Evolutionary conservation across 2,797 vertebrate species (phyloP).

Genomic region (Platyrinchus mystaceus): DNA sequence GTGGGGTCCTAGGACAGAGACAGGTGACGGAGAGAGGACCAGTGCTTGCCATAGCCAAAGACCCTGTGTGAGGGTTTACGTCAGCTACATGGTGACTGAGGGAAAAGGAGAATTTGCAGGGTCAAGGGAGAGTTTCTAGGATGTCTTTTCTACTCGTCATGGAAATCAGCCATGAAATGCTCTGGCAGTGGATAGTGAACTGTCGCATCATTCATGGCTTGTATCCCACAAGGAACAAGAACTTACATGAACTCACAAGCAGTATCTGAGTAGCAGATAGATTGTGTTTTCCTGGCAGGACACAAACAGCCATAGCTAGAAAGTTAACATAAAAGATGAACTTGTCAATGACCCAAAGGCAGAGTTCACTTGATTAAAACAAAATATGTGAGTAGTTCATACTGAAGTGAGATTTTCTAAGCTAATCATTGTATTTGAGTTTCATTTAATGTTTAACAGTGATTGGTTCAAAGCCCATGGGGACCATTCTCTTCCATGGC

Average conservation of each 20-base stretch:
- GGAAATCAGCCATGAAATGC: not conserved
- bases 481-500: not conserved
- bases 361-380: not conserved
- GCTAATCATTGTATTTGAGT: not conserved
- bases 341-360: not conserved
- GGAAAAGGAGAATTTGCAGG: not conserved
- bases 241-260: not conserved
- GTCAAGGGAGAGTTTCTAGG: not conserved
- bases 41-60: not conserved
- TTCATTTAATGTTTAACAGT: not conserved
- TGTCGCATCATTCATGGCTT: not conserved
- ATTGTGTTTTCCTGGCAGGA: not conserved
- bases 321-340: not conserved
- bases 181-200: not conserved
- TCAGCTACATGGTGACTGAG: not conserved
- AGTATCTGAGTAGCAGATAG: not conserved
- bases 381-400: not conserved
- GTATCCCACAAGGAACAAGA: not conserved
- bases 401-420: not conserved
- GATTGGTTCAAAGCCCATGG: not conserved
- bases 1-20: not conserved
- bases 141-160: not conserved
- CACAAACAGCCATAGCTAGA: not conserved
- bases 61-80: not conserved
- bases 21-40: not conserved